Evolutionary conservation across 2,797 vertebrate species (phyloP).

Genomic region (Hippopotamyrus pictus): DNA sequence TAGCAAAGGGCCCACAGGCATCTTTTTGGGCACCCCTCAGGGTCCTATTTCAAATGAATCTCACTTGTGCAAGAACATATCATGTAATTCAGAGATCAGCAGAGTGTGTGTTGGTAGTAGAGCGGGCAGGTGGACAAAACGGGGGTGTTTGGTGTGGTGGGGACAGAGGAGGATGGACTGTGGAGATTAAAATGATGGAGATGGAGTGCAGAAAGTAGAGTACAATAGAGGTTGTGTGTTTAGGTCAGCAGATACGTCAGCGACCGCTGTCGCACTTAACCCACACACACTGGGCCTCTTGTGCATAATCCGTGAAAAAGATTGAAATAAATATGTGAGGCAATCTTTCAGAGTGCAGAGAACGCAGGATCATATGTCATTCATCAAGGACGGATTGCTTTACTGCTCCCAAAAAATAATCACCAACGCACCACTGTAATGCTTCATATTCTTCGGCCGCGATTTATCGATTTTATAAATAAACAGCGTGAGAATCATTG

Average conservation of each 20-base stretch:
- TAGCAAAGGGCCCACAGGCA: not conserved
- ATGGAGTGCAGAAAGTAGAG: not conserved
- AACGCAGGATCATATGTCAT: not conserved
- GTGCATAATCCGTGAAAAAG: not conserved
- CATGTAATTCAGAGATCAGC: not conserved
- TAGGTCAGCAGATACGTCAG: not conserved
- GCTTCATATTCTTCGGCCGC: not conserved
- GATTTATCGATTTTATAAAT: not conserved
- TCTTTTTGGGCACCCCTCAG: not conserved
- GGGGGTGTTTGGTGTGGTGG: not conserved
- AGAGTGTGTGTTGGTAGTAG: not conserved
- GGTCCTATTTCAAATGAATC: not conserved
- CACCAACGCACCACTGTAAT: not conserved
- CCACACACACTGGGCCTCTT: not conserved
- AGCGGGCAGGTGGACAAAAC: not conserved
- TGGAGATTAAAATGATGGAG: not conserved
- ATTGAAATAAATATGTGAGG: not conserved
- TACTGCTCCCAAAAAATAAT: not conserved
- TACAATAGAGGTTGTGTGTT: not conserved
- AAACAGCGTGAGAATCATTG: not conserved
- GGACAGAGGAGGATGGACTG: not conserved
- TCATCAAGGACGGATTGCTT: not conserved
- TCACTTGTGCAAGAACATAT: not conserved
- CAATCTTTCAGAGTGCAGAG: not conserved
- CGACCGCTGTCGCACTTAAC: not conserved